A percentile compares a stretch with the other conserved stretches of the same genome.
phyloP scores from a whole-genome alignment of 1,140 invertebrate species.

The Myzus persicae region DNA sequence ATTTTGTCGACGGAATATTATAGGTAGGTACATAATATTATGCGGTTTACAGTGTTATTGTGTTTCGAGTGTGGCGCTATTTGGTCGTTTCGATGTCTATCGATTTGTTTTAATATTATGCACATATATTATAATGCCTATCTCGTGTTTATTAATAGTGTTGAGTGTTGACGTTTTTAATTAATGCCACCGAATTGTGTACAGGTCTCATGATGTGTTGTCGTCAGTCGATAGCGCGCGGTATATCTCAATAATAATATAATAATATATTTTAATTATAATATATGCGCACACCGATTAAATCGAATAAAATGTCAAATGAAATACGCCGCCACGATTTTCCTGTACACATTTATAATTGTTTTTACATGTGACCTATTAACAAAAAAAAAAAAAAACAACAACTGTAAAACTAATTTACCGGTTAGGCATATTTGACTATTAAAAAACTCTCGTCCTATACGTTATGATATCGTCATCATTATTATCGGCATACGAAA shows the following conservation, averaged over 20 bases:
- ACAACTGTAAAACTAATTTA: not conserved
- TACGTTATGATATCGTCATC: too few relatives aligned
- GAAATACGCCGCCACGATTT: not conserved
- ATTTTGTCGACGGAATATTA: not conserved
- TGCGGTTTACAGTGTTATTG: too few relatives aligned
- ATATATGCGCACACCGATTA: not conserved
- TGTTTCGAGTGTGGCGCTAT: not conserved
- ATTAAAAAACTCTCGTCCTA: too few relatives aligned
- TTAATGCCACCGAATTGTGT: not conserved
- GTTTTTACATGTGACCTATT: not conserved
- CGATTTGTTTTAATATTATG: constrained; percentile 1
- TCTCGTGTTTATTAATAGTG: not conserved
- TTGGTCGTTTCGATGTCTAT: not conserved
- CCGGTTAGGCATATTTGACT: too few relatives aligned
- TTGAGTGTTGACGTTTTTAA: not conserved
- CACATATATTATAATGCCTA: not conserved
- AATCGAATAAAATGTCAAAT: not conserved
- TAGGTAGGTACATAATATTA: not conserved
- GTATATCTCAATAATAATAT: not conserved
- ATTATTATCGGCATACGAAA: too few relatives aligned
- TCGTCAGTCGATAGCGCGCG: not conserved
- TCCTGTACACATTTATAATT: not conserved
- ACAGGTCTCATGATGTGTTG: not conserved
- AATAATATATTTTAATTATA: not conserved
- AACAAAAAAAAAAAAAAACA: not conserved